phyloP scores from a whole-genome alignment of 2,888 invertebrate genomes.

The Lochmaea capreae region DNA sequence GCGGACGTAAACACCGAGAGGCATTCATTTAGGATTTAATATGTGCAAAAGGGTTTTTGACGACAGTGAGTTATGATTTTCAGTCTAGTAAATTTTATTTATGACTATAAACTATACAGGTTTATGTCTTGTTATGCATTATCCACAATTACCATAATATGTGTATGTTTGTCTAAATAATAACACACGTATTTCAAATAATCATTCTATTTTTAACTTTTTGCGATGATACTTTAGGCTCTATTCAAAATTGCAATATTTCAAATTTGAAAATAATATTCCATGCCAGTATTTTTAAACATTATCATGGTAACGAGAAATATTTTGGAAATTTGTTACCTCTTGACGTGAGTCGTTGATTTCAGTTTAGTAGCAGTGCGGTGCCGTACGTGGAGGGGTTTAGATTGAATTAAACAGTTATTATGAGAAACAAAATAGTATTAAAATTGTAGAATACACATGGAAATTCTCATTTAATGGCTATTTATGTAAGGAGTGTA shows the following conservation, averaged over 20 bases:
- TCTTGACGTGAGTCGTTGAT: too few species aligned
- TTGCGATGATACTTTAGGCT: not conserved
- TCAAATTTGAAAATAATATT: too few species aligned
- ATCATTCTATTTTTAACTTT: not conserved
- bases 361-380: too few species aligned
- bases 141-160: conserved; percentile 30
- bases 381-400: too few species aligned
- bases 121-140: conserved; percentile 26
- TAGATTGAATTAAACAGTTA: too few species aligned
- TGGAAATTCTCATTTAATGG: too few species aligned
- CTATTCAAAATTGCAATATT: not conserved
- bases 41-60: conserved; percentile 40
- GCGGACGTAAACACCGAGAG: conserved; percentile 17
- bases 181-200: conserved; percentile 4
- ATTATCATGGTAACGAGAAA: too few species aligned
- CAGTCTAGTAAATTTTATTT: conserved; percentile 33
- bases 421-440: too few species aligned
- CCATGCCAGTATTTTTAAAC: too few species aligned
- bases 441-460: too few species aligned
- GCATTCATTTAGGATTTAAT: conserved; percentile 32
- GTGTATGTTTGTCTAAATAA: conserved; percentile 18
- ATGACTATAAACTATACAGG: conserved; percentile 31
- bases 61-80: conserved; percentile 34
- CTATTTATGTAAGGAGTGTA: too few species aligned
- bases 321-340: too few species aligned